Evolutionary conservation across 2,113 vertebrate genomes (phyloP), one percentile per base, ranked within the genome.

Genomic region (Neogale vison): DNA sequence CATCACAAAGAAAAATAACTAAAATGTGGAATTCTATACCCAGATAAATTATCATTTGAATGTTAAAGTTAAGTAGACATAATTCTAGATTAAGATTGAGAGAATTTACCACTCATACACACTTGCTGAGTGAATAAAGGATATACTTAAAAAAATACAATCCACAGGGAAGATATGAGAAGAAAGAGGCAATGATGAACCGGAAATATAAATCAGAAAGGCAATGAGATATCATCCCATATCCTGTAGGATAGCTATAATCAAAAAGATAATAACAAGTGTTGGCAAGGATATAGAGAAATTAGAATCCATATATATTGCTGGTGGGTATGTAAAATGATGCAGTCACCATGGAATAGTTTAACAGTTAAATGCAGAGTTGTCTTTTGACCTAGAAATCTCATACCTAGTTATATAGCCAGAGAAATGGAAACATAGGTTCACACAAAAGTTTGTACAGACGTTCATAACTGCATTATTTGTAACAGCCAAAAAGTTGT

Each of bases 371-470:
- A 39, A 93, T 24, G 72, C 31, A 84, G 79, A 74, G 10, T 55
- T 42, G 31, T 31, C 23, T 31, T 65, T 74, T 88, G 26, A 92
- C 31, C 34, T 15, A 96, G 47, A 1, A 81, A 34, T 69, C 31
- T 59, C 21, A 83, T 12, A 69, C n/a, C 42, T 63, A 83, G 36
- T n/a, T 96, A 61, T n/a, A 42, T 59, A 92, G 39, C 59, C 47
- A 59, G n/a, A 83, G 50, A 84, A 88, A 69, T 88, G 82, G 90
- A 92, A 83, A 92, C n/a, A 65, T 42, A 39, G 74, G 84, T 67
- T 63, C 29, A 57, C 31, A 82, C 20, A 91, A 88, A 86, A 90
- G 55, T 50, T 50, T 82, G 39, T 59, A 23, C 8, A 47, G 42
- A 45, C 26, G n/a, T 42, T 59, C 34, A 79, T 23, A n/a, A 42